Conservation (phyloP, 2,113 vertebrate species). For the Todiramphus chloris region DNA sequence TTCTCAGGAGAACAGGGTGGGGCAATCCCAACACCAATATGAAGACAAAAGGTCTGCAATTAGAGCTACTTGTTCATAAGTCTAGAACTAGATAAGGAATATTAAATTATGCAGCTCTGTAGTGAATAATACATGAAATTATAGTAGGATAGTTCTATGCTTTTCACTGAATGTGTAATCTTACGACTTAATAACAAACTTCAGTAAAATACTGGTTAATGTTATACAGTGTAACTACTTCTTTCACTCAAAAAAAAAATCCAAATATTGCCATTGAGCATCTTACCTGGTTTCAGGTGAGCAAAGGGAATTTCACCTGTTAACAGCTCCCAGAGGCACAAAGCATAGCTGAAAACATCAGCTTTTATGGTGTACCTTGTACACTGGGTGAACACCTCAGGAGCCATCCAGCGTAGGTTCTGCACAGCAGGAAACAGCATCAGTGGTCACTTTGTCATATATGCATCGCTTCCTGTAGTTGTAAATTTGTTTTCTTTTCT, state of each 20-base stretch:
- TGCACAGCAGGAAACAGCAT: not conserved
- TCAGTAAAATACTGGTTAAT: not conserved
- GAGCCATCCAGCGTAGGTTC: slow-evolving; percentile 98
- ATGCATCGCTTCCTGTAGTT: not conserved
- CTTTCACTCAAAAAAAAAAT: not conserved
- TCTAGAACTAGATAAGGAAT: not conserved
- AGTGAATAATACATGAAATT: not conserved
- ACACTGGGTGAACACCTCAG: slow-evolving; percentile 93
- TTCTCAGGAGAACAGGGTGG: no score
- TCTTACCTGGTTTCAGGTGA: slow-evolving; percentile 93
- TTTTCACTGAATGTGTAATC: not conserved
- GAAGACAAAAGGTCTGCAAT: not conserved
- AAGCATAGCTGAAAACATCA: slow-evolving; percentile 92
- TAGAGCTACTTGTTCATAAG: not conserved
- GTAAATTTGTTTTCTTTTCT: not conserved
- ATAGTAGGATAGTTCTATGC: not conserved
- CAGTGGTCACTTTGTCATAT: not conserved
- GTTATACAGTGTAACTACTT: not conserved
- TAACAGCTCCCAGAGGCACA: slow-evolving; percentile 94
- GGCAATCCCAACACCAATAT: not conserved
- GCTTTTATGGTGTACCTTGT: slow-evolving; percentile 94
- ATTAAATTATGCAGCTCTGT: not conserved
- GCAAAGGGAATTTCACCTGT: slow-evolving; percentile 93
- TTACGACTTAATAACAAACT: not conserved
- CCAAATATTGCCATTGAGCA: no score